These are phyloP conservation scores for Thermophis baileyi DNA, from an alignment of 2,113 vertebrate species.

Conservation along the genomic window DNA sequence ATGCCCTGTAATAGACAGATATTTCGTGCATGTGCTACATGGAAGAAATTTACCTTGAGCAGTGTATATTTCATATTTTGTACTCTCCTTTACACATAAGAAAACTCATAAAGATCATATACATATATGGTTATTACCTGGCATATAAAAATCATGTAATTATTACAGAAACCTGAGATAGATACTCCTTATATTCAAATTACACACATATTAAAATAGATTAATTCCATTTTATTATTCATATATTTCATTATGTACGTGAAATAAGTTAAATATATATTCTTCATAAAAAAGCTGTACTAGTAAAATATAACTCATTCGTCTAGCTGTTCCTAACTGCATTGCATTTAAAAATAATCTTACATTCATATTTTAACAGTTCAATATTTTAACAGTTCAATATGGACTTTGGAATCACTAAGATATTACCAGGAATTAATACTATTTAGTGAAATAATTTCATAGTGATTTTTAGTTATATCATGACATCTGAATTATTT, in stretches of 20 bases:
- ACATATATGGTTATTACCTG: neutral
- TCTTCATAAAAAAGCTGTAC: neutral
- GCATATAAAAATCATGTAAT: neutral
- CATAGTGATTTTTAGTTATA: neutral
- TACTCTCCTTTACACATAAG: neutral
- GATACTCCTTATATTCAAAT: neutral
- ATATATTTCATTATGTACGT: neutral
- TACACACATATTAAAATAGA: neutral
- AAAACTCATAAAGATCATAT: neutral
- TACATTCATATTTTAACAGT: neutral
- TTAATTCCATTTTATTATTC: neutral
- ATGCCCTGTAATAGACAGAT: neutral
- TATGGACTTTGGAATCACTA: slow-evolving; percentile 15
- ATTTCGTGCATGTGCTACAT: neutral
- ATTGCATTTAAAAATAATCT: neutral
- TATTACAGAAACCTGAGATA: neutral
- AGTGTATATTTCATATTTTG: neutral
- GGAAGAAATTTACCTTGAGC: neutral
- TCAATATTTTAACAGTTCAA: neutral
- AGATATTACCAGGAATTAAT: slow-evolving; percentile 31
- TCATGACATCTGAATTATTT: neutral
- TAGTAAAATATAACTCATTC: neutral
- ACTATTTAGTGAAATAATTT: slow-evolving; percentile 17
- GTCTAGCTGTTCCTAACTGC: neutral
- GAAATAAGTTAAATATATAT: neutral